Base-by-base conservation (phyloP, 2,797 vertebrate genomes). In the Danio aesculapii region DNA sequence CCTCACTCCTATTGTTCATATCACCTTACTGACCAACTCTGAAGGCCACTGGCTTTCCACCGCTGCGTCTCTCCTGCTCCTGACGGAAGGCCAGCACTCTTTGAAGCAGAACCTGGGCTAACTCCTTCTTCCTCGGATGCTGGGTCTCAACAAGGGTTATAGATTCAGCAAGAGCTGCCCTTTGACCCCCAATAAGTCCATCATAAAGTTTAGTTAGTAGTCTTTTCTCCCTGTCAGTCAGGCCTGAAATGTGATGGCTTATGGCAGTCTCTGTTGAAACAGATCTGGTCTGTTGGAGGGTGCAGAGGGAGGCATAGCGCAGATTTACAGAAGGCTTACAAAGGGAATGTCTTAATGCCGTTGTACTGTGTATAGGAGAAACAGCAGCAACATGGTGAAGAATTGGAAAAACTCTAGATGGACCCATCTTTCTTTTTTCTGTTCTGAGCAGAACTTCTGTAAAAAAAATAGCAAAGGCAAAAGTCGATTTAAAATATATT, bases 91-190 rank as follows among this genome's bases (percentile, higher is more conserved):
- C 90, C 89, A 99, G 88, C 52, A 99, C 95, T 91, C 93, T 97
- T 93, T 98, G 97, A 86, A 99, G 94, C 79, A 99, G 94, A 81
- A 95, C 94, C 90, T 98, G 97, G 0, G 98, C 97, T 84, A 99
- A 85, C 84, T 96, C 94, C 79, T 96, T 98, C 86, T 98, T 99
- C 86, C 96, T 94, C 52, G 88, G 91, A 79, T 99, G 96, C 89
- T 96, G 95, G 4, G 97, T 99, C 90, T 99, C 98, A 86, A 97
- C 89, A 50, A 99, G 92, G 0, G 98, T 99, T 89, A 99, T 99
- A 67, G 95, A 95, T 93, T 99, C 97, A 0, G 98, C 98, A 82
- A 99, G 91, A 84, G 94, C 95, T 1, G 98, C 95, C 79, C 98
- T 94, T 1, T 96, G 96, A 5, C 97, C 95, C 50, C 90, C 90